Conservation (phyloP, 2,888 invertebrate species). For the Labia minor region DNA sequence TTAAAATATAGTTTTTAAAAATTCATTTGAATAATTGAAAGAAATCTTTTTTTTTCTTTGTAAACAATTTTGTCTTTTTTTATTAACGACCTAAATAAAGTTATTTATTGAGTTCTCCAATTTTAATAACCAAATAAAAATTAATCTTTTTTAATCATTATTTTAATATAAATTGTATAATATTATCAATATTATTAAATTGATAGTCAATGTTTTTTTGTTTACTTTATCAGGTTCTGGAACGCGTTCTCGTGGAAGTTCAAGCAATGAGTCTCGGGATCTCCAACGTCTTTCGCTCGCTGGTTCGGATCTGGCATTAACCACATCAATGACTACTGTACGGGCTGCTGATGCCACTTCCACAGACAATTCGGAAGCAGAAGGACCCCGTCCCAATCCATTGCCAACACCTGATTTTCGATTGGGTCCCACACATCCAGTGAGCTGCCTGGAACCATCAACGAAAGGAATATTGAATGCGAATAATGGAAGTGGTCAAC, state of each 20-base stretch:
- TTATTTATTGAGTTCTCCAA: no score
- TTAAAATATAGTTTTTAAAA: no score
- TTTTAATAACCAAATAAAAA: no score
- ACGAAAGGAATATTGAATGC: constrained; percentile 36
- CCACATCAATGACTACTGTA: background rate
- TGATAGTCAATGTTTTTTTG: background rate
- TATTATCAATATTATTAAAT: no score
- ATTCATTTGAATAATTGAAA: no score
- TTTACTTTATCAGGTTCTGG: background rate
- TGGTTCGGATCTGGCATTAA: background rate
- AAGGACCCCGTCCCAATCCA: background rate
- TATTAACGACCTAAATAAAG: no score
- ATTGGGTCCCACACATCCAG: constrained; percentile 19
- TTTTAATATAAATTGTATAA: no score
- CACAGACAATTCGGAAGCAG: background rate
- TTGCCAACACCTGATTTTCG: background rate
- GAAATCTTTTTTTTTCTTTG: no score
- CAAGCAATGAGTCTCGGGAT: background rate
- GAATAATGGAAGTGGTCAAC: constrained; percentile 22
- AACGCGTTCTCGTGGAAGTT: background rate
- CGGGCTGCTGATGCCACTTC: background rate
- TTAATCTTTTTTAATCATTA: no score
- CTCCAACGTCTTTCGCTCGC: background rate
- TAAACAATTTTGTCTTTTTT: no score
- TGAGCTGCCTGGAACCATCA: constrained; percentile 31